Percentiles rank a stretch among this genome's conserved stretches.
These are phyloP conservation scores for Resseliella maxima DNA, from an alignment of 2,888 invertebrate genomes.

Conservation along the genomic window DNA sequence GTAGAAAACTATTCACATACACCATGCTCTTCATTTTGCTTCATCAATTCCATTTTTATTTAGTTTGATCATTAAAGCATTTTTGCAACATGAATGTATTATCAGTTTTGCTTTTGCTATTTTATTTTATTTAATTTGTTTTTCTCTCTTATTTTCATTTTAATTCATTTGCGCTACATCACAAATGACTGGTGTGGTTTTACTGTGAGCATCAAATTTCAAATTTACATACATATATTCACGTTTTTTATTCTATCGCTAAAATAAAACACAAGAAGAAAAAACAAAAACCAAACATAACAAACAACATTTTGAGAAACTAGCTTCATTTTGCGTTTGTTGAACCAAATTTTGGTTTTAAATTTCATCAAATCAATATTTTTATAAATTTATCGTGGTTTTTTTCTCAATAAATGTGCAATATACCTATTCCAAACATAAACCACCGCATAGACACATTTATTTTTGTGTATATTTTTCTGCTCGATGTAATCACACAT, in stretches of 20 bases:
- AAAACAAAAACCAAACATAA: too few species aligned
- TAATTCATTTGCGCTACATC: not conserved
- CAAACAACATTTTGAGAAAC: not conserved
- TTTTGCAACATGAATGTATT: not conserved
- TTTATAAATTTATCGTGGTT: not conserved
- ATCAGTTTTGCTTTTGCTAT: not conserved
- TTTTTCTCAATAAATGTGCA: not conserved
- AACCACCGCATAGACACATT: not conserved
- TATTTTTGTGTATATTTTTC: constrained; percentile 34
- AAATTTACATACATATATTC: not conserved
- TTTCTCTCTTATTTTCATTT: not conserved
- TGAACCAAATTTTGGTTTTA: not conserved
- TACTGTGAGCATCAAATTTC: constrained; percentile 47
- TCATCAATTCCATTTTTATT: not conserved
- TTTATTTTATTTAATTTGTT: not conserved
- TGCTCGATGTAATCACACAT: constrained; percentile 20
- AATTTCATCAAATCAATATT: not conserved
- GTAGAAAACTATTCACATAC: too few species aligned
- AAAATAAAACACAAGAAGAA: not conserved
- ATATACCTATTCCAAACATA: not conserved
- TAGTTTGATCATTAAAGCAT: not conserved
- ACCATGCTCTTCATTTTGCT: not conserved
- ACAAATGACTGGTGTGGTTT: constrained; percentile 35
- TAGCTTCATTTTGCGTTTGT: constrained; percentile 2
- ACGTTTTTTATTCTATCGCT: constrained; percentile 14